phyloP scores from a whole-genome alignment of 2,888 invertebrate genomes.

The Megastigmus dorsalis region DNA sequence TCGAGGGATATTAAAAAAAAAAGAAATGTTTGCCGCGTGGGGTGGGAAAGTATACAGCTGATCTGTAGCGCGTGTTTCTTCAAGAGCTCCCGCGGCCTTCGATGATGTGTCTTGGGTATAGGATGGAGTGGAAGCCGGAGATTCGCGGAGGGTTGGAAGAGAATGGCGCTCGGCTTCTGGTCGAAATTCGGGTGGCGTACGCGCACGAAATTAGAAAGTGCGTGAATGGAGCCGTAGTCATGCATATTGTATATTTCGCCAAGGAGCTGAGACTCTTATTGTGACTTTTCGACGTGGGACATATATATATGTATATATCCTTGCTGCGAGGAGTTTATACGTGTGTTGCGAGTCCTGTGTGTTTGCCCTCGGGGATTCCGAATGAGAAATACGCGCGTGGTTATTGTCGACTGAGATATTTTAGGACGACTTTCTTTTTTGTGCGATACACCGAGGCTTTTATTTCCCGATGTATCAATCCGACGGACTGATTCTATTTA shows the following conservation, averaged over 20 bases:
- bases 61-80: constrained; percentile 10
- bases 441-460: no score
- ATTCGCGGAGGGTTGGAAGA: background rate
- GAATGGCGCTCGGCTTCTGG: no score
- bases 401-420: no score
- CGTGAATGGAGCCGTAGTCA: constrained; percentile 17
- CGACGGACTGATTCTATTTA: no score
- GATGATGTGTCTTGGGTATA: constrained; percentile 1
- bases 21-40: background rate
- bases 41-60: no score
- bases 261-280: constrained; percentile 14
- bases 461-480: no score
- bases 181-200: background rate
- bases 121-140: background rate
- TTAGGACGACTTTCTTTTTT: no score
- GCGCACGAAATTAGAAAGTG: constrained; percentile 23
- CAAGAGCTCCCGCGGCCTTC: background rate
- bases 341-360: background rate
- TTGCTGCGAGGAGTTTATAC: background rate
- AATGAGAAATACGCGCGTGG: background rate
- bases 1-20: constrained; percentile 2
- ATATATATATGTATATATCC: background rate
- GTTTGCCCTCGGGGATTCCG: background rate
- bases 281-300: constrained; percentile 10
- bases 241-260: constrained; percentile 6